A percentile compares a stretch with the other conserved stretches of the same genome.
phyloP scores from a whole-genome alignment of 37 sponge, comb jelly and placozoan species.

The Dysidea cf. avara region DNA sequence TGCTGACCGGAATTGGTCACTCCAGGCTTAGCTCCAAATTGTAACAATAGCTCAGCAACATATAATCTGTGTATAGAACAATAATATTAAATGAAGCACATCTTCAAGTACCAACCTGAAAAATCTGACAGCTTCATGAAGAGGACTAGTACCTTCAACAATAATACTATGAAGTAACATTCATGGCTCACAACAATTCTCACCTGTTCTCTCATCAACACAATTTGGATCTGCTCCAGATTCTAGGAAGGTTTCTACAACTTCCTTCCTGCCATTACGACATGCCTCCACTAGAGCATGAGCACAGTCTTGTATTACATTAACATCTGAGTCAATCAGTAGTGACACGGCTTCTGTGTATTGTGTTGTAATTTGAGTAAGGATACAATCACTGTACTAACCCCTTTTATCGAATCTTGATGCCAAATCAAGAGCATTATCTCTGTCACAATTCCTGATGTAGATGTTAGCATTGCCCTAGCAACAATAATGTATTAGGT shows the following conservation, averaged over 20 bases:
- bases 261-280: constrained; percentile 43
- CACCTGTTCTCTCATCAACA: constrained; percentile 24
- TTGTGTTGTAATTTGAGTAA: not conserved
- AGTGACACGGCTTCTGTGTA: constrained; percentile 67
- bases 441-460: constrained; percentile 52
- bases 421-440: constrained; percentile 80
- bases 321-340: constrained; percentile 66
- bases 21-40: constrained; percentile 72
- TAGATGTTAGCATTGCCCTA: constrained; percentile 48
- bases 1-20: constrained; percentile 36
- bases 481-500: not conserved
- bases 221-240: constrained; percentile 78
- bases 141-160: constrained; percentile 50
- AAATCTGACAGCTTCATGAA: constrained; percentile 76
- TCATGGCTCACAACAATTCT: not conserved
- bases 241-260: constrained; percentile 69
- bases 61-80: constrained; percentile 44
- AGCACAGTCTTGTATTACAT: not conserved
- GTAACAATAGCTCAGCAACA: constrained; percentile 54
- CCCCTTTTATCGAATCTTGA: constrained; percentile 76
- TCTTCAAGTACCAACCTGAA: constrained; percentile 39
- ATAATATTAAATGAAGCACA: not conserved
- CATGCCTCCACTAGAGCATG: not conserved
- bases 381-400: not conserved
- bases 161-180: not conserved